Percentiles rank a stretch among this genome's conserved stretches.
These are phyloP conservation scores for Marronus borbonicus DNA, from an alignment of 2,888 invertebrate species.

Conservation along the genomic window DNA sequence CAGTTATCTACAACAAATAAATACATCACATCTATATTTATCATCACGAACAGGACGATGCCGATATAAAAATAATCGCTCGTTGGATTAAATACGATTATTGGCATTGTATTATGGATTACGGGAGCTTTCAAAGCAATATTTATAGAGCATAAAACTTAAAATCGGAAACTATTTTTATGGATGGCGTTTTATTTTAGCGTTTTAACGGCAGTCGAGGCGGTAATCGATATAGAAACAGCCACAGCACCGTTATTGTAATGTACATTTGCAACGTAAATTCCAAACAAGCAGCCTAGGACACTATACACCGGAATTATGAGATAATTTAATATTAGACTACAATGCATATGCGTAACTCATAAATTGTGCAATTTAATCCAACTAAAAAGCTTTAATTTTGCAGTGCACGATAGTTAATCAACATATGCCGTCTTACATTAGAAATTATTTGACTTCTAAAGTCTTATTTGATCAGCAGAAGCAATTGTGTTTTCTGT, in stretches of 20 bases:
- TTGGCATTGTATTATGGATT: not conserved
- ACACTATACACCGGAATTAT: too few relatives aligned
- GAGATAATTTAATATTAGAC: too few relatives aligned
- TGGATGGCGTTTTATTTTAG: constrained; percentile 26
- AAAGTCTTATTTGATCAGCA: too few relatives aligned
- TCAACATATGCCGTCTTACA: too few relatives aligned
- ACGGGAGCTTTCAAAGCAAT: not conserved
- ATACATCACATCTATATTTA: constrained; percentile 6
- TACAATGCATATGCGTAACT: too few relatives aligned
- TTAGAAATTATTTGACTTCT: too few relatives aligned
- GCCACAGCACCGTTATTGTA: not conserved
- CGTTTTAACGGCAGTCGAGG: not conserved
- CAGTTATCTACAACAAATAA: constrained; percentile 10
- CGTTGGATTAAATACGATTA: constrained; percentile 1
- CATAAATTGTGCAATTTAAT: too few relatives aligned
- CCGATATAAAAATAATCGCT: constrained; percentile 9
- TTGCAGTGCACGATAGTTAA: too few relatives aligned
- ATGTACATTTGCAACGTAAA: not conserved
- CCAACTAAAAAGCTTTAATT: too few relatives aligned
- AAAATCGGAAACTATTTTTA: constrained; percentile 20
- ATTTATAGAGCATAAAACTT: constrained; percentile 14
- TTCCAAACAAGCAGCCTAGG: too few relatives aligned
- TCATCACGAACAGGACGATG: constrained; percentile 7
- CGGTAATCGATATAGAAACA: not conserved
- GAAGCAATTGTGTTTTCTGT: too few relatives aligned